Conservation (phyloP, 2,888 invertebrate genomes). For the Lepidocyrtoides sp. region DNA sequence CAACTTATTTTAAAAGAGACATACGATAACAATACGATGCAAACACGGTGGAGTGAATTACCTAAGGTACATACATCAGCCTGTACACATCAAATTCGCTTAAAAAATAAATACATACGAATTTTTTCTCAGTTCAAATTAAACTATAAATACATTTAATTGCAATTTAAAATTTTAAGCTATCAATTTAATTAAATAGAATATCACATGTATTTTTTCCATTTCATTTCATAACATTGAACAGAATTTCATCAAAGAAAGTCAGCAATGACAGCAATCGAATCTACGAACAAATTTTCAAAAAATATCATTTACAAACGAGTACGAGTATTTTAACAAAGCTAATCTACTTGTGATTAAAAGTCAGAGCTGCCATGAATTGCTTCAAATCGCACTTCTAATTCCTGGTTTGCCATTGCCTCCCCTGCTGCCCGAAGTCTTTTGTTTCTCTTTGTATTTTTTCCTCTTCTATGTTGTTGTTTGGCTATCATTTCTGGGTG, state of each 20-base stretch:
- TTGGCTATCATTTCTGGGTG: not conserved
- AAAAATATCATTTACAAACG: not conserved
- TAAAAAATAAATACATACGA: not conserved
- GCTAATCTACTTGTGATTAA: not conserved
- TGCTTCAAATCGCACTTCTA: too few relatives aligned
- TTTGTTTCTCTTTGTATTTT: not conserved
- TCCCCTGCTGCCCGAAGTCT: not conserved
- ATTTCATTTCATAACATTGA: too few relatives aligned
- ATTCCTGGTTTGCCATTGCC: not conserved
- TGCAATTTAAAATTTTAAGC: too few relatives aligned
- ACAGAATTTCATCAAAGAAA: too few relatives aligned
- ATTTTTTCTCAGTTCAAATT: not conserved
- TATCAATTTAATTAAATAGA: too few relatives aligned
- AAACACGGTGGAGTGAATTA: not conserved
- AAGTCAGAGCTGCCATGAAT: too few relatives aligned
- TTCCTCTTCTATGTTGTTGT: slow-evolving; percentile 1
- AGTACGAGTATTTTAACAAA: not conserved
- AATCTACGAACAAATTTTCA: not conserved
- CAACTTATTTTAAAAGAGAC: too few relatives aligned
- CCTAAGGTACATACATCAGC: not conserved
- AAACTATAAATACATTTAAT: too few relatives aligned
- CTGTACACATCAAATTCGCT: not conserved
- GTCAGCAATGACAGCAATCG: too few relatives aligned
- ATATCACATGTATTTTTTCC: too few relatives aligned
- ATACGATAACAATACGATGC: too few relatives aligned